phyloP scores from a whole-genome alignment of 1,140 invertebrate species.

The Linepithema humile region DNA sequence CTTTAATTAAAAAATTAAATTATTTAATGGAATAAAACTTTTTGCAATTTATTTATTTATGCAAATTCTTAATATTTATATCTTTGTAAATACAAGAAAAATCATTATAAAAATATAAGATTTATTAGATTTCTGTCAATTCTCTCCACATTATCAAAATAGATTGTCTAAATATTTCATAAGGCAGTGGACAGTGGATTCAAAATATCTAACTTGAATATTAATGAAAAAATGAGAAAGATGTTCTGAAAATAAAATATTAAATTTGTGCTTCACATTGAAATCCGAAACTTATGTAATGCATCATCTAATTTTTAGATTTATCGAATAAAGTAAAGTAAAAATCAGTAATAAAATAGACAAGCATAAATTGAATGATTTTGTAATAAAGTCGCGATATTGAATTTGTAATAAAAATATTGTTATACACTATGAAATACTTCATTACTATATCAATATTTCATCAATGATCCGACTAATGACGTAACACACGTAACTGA shows the following conservation, averaged over 20 bases:
- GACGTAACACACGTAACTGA: conserved; percentile 10
- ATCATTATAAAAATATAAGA: background rate
- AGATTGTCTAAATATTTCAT: conserved; percentile 1
- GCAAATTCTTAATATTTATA: background rate
- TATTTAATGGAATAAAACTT: background rate
- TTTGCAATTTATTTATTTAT: conserved; percentile 22
- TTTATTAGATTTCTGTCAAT: background rate
- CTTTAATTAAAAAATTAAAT: background rate
- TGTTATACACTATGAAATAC: background rate
- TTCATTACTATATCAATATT: no score
- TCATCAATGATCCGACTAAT: background rate
- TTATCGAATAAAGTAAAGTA: background rate
- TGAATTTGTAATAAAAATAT: background rate
- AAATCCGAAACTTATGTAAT: background rate
- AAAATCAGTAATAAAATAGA: background rate
- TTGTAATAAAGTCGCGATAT: background rate
- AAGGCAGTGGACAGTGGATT: conserved; percentile 4
- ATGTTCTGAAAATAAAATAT: background rate
- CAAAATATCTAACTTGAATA: background rate
- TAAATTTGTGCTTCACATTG: background rate
- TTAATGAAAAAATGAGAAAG: background rate
- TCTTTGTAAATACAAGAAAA: background rate
- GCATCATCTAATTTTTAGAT: background rate
- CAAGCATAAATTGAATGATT: no score
- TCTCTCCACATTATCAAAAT: conserved; percentile 4